Evolutionary conservation across 1,140 invertebrate species (phyloP), one percentile per base, ranked within the genome.

Genomic region (Antheraea pernyi): DNA sequence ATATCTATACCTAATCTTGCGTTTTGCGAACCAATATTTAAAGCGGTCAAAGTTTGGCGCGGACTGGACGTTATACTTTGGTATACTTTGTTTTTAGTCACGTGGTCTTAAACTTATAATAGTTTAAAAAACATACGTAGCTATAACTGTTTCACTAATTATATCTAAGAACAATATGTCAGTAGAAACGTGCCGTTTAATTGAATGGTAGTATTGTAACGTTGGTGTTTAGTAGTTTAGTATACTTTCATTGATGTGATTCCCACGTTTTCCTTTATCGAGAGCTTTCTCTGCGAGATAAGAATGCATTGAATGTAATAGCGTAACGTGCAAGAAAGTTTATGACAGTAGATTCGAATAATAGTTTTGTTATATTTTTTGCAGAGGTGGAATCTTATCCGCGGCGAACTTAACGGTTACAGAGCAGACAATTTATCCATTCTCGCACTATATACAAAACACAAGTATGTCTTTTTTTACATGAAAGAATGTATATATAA

Each of bases 181-280:
- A 79, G 75, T 85, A 81, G 81, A 85, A 85, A 85, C 79, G 76
- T 79, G 78, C 74, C 72, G 75, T 79, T 75, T 79, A 83, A 84
- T 85, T 73, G 75, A 69, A 74, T 77, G 64, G 68, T 73, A 67
- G 74, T 81, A 82, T 82, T 83, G 77, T 84, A 68, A 73, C 39
- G 39, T 30, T 30, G 22, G 22, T 30, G 22, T 72, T 71, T 72
- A 77, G 65, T 69, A 70, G 75, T 79, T 83, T 81, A 80, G 70
- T 87, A 72, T 81, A 82, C 85, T 86, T 90, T 88, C 86, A 82
- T 84, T 80, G 70, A 65, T 69, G 70, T 76, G 72, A 78, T 76
- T 90, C 88, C 86, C 88, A 90, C 88, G 88, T 84, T 88, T 88
- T 88, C 84, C 84, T 85, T 79, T 79, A 86, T 87, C 75, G 83